These are phyloP conservation scores for Pteronotus mesoamericanus DNA, from an alignment of 2,797 vertebrate species.

Conservation along the genomic window DNA sequence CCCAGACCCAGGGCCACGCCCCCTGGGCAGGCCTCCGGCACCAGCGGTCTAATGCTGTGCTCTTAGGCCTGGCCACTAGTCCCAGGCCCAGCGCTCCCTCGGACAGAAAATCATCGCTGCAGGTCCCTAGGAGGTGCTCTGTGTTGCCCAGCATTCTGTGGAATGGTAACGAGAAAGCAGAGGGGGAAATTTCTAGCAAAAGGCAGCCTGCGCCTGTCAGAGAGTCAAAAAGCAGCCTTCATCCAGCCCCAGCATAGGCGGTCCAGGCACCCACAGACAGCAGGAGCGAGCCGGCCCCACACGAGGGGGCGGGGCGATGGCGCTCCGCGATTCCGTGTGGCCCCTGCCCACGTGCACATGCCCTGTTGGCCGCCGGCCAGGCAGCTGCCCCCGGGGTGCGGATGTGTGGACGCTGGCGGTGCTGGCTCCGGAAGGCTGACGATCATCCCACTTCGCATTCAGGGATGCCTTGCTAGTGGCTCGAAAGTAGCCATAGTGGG, in stretches of 20 bases:
- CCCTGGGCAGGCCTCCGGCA: neutral
- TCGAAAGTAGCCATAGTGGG: neutral
- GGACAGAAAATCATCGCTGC: neutral
- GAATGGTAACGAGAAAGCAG: neutral
- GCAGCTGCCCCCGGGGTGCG: neutral
- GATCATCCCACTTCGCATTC: neutral
- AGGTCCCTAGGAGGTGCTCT: neutral
- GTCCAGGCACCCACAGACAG: neutral
- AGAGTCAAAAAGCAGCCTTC: neutral
- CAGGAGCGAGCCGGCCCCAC: neutral
- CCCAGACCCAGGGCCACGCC: neutral
- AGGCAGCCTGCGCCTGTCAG: neutral
- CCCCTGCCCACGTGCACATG: fast-evolving
- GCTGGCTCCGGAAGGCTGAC: neutral
- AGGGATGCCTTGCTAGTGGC: neutral
- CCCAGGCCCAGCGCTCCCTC: neutral
- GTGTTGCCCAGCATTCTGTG: neutral
- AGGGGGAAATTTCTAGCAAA: neutral
- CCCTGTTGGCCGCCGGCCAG: neutral
- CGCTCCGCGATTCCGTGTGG: neutral
- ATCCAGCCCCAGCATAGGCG: neutral
- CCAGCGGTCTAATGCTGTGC: neutral
- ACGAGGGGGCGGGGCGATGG: too few relatives aligned
- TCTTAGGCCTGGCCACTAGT: neutral
- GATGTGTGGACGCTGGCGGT: too few relatives aligned